Evolutionary conservation across 2,113 vertebrate species (phyloP).

Genomic region (Halcyon senegalensis): DNA sequence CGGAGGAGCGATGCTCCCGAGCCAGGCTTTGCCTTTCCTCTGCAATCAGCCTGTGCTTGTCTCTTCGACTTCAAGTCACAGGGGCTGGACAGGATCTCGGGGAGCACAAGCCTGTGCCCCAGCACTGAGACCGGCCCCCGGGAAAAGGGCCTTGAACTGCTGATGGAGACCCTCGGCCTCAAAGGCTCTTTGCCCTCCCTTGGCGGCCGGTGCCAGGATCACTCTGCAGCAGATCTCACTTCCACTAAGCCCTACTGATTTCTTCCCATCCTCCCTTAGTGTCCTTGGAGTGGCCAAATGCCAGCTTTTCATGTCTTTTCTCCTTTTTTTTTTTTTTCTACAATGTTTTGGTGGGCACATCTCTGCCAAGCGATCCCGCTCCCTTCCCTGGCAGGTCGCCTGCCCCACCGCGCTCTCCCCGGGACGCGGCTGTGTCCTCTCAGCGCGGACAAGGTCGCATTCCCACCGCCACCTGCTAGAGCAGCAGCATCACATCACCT

Average conservation of each 20-base stretch:
- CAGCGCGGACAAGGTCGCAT: fast-evolving
- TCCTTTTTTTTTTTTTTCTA: neutral
- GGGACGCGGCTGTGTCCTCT: neutral
- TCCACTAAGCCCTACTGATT: neutral
- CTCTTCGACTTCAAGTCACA: constrained; percentile 1
- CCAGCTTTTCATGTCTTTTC: neutral
- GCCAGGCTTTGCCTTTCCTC: neutral
- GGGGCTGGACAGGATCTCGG: neutral
- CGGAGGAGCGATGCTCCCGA: fast-evolving
- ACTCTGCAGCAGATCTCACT: neutral
- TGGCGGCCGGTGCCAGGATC: fast-evolving
- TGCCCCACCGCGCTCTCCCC: fast-evolving
- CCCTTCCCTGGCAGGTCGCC: neutral
- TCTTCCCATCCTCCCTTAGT: neutral
- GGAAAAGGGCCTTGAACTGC: neutral
- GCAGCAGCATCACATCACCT: neutral
- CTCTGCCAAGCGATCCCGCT: fast-evolving
- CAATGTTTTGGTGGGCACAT: neutral
- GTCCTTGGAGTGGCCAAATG: neutral
- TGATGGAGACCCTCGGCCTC: neutral
- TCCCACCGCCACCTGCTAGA: neutral
- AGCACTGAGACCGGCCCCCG: neutral
- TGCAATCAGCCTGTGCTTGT: constrained; percentile 47
- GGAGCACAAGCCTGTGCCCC: fast-evolving
- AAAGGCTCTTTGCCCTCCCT: neutral